phyloP scores from a whole-genome alignment of 2,888 invertebrate species.

The Lampropteryx suffumata region DNA sequence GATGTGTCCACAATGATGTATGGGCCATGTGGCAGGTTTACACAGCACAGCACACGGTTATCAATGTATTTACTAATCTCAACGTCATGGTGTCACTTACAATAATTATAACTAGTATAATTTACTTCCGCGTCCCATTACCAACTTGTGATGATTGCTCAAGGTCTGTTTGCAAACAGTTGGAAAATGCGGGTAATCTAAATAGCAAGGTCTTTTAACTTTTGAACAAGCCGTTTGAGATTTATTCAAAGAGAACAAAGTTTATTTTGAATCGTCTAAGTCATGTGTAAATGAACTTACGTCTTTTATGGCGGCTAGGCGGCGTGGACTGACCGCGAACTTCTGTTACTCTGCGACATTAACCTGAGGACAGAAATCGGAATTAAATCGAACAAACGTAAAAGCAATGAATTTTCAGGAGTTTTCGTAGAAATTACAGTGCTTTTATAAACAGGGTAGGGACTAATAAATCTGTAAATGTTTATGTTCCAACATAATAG shows the following conservation, averaged over 20 bases:
- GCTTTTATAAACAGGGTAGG: no score
- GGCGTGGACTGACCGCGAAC: constrained; percentile 50
- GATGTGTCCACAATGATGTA: constrained; percentile 27
- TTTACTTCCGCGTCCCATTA: no score
- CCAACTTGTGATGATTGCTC: neutral
- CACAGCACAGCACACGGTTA: neutral
- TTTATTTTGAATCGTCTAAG: no score
- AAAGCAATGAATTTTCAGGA: no score
- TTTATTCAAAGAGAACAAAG: no score
- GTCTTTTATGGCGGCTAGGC: constrained; percentile 61
- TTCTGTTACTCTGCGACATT: constrained; percentile 45
- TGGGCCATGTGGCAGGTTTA: constrained; percentile 33
- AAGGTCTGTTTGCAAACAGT: neutral
- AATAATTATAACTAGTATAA: no score
- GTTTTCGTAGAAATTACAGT: no score
- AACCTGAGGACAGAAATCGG: constrained; percentile 52
- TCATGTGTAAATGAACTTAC: constrained; percentile 47
- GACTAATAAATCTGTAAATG: no score
- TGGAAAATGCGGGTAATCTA: neutral
- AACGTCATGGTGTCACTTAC: neutral
- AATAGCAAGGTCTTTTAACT: neutral
- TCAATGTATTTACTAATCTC: constrained; percentile 1
- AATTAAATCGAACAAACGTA: neutral
- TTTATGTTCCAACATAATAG: no score
- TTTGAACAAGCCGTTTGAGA: neutral